Conservation (phyloP, 2,113 vertebrate genomes). For the Phaetusa simplex region DNA sequence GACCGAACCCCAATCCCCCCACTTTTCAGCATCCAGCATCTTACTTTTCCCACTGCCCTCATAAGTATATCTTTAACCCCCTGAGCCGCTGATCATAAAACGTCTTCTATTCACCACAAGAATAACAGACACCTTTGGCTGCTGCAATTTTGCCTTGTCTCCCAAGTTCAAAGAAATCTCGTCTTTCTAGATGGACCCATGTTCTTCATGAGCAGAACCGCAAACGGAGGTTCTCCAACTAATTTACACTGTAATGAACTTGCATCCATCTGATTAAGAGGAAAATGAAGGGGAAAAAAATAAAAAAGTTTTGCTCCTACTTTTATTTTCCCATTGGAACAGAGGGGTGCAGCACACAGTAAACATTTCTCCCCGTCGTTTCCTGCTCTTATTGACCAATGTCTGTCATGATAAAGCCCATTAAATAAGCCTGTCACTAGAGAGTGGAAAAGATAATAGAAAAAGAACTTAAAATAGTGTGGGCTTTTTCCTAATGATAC, state of each 20-base stretch:
- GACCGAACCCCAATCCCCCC: not conserved
- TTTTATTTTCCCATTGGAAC: constrained; percentile 31
- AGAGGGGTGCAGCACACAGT: not conserved
- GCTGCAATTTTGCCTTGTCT: not conserved
- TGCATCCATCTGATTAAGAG: not conserved
- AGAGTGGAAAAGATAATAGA: not conserved
- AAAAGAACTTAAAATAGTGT: not conserved
- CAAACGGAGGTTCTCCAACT: not conserved
- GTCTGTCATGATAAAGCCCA: not conserved
- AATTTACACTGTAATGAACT: not conserved
- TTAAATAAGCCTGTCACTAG: not conserved
- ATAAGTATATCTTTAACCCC: not conserved
- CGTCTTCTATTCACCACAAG: not conserved
- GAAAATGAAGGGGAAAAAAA: not conserved
- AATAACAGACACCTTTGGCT: not conserved
- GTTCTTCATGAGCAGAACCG: not conserved
- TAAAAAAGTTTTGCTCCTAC: not conserved
- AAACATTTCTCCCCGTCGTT: not conserved
- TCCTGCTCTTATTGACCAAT: constrained; percentile 26
- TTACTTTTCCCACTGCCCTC: not conserved
- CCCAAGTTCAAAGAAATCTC: not conserved
- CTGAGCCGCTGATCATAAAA: not conserved
- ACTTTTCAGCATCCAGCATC: not conserved
- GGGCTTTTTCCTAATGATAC: not conserved
- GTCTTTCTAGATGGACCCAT: not conserved